A percentile compares a stretch with the other conserved stretches of the same genome.
These are phyloP conservation scores for Desmophyllum pertusum DNA, from an alignment of 92 coral and sea anemone species.

Conservation along the genomic window DNA sequence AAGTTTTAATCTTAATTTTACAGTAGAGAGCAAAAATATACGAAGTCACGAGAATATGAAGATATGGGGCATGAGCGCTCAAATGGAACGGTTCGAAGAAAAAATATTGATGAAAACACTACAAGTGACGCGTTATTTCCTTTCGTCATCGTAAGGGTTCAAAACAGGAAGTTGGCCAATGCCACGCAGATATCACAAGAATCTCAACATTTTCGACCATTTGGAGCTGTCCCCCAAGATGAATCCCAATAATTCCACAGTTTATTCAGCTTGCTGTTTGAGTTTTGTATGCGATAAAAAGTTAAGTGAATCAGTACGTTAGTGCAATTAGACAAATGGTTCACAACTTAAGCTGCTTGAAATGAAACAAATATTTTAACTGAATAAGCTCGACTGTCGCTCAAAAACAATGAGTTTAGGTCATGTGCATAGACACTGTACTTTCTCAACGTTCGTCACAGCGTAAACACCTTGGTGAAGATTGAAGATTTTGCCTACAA, in stretches of 20 bases:
- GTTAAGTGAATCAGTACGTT: slow-evolving; percentile 51
- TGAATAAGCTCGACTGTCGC: slow-evolving; percentile 48
- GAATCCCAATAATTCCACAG: slow-evolving; percentile 56
- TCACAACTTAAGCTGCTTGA: slow-evolving; percentile 84
- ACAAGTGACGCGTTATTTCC: slow-evolving; percentile 53
- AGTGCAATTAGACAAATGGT: slow-evolving; percentile 84
- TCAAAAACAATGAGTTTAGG: slow-evolving; percentile 28
- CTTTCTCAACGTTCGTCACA: slow-evolving; percentile 22
- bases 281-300: slow-evolving; percentile 80
- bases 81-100: slow-evolving; percentile 54
- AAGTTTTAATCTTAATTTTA: slow-evolving; percentile 36
- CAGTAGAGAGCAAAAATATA: slow-evolving; percentile 35
- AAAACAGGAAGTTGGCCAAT: slow-evolving; percentile 88
- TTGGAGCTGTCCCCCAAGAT: slow-evolving; percentile 28
- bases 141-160: slow-evolving; percentile 51
- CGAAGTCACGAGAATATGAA: slow-evolving; percentile 28
- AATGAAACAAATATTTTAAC: slow-evolving; percentile 82
- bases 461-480: slow-evolving; percentile 29
- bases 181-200: slow-evolving; percentile 88
- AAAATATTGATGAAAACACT: slow-evolving; percentile 68
- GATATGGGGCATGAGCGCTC: slow-evolving; percentile 49
- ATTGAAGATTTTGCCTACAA: slow-evolving; percentile 47
- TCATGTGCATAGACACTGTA: slow-evolving; percentile 14
- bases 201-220: slow-evolving; percentile 75
- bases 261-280: slow-evolving; percentile 78